These are phyloP conservation scores for Eremophila alpestris DNA, from an alignment of 2,797 vertebrate species.

Conservation along the genomic window DNA sequence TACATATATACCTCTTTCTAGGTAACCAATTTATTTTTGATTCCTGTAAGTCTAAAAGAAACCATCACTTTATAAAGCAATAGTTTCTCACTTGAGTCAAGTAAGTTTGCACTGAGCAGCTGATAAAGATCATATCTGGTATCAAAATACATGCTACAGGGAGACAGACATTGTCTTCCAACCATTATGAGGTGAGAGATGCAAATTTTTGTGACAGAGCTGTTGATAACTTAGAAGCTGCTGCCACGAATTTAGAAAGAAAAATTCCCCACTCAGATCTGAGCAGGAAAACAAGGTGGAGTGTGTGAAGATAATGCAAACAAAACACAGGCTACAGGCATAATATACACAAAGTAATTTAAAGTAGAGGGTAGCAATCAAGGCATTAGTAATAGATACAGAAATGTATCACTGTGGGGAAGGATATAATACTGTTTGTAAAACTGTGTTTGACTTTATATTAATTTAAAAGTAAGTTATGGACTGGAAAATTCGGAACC, in stretches of 20 bases:
- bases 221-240: constrained; percentile 14
- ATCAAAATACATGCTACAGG: background rate
- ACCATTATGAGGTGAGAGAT: background rate
- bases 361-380: background rate
- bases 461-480: background rate
- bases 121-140: background rate
- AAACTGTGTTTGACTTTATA: background rate
- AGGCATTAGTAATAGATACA: constrained; percentile 36
- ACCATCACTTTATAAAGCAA: background rate
- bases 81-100: background rate
- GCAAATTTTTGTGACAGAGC: constrained; percentile 1
- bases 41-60: background rate
- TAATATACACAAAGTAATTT: background rate
- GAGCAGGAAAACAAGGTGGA: constrained; percentile 21
- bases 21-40: background rate
- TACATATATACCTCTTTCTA: background rate
- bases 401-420: background rate
- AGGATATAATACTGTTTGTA: background rate
- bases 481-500: background rate
- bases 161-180: background rate
- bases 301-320: constrained; percentile 23
- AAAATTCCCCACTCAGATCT: background rate
- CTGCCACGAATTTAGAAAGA: background rate
- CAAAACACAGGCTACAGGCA: constrained; percentile 25
- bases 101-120: background rate